phyloP scores from a whole-genome alignment of 2,888 invertebrate genomes.

The Antheraea yamamai region DNA sequence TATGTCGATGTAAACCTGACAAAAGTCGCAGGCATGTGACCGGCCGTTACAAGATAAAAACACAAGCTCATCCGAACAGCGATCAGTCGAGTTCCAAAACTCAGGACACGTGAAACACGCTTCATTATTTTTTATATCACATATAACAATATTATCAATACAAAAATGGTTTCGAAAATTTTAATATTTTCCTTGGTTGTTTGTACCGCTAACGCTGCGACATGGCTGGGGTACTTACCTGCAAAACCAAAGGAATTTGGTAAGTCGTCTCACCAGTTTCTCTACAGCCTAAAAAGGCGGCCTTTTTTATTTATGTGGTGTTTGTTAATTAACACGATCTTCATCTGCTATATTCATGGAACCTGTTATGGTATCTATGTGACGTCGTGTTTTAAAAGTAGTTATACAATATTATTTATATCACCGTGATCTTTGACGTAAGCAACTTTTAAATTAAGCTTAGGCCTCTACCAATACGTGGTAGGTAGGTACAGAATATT shows the following conservation, averaged over 20 bases:
- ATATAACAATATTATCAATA: background rate
- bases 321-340: background rate
- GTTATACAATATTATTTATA: background rate
- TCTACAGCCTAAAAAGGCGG: background rate
- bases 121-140: constrained; percentile 15
- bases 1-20: background rate
- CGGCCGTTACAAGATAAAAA: constrained; percentile 58
- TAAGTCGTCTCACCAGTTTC: constrained; percentile 39
- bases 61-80: constrained; percentile 39
- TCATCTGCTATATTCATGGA: background rate
- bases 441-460: background rate
- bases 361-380: background rate
- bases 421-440: background rate
- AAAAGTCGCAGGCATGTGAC: constrained; percentile 42
- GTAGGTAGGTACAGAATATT: too few relatives aligned
- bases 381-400: background rate
- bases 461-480: too few relatives aligned
- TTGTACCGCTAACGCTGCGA: constrained; percentile 55
- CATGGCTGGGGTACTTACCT: constrained; percentile 47
- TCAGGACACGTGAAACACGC: constrained; percentile 22
- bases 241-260: constrained; percentile 58
- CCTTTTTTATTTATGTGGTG: background rate
- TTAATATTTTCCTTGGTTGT: constrained; percentile 52
- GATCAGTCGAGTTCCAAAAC: constrained; percentile 49
- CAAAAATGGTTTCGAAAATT: constrained; percentile 61